Percentiles rank a stretch among this genome's conserved stretches.
Evolutionary conservation across 2,797 vertebrate genomes (phyloP).

Genomic region (Clarias laeviceps): DNA sequence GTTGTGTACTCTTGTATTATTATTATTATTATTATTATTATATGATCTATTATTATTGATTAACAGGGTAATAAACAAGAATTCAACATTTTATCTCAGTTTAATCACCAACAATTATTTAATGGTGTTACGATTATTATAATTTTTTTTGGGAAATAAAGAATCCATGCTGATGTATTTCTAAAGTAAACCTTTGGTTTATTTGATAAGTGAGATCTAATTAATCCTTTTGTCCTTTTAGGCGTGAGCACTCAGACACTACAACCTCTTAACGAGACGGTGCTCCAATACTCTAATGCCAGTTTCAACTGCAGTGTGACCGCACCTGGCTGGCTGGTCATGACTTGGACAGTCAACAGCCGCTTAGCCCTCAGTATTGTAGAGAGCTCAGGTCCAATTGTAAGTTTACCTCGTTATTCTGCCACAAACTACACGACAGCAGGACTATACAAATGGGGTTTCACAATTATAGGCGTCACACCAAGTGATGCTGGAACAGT

Average conservation of each 20-base stretch:
- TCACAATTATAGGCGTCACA: constrained; percentile 60
- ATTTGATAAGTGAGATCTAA: background rate
- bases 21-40: background rate
- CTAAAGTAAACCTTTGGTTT: background rate
- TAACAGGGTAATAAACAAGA: background rate
- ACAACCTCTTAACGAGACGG: constrained; percentile 54
- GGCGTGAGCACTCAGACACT: constrained; percentile 54
- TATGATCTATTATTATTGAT: no score
- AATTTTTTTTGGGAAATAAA: background rate
- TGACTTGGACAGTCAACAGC: constrained; percentile 56
- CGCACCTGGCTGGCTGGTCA: constrained; percentile 23
- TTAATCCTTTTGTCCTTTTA: constrained; percentile 35
- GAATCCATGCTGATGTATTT: background rate
- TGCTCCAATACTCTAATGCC: constrained; percentile 60
- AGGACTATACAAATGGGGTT: constrained; percentile 58
- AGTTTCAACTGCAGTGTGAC: constrained; percentile 64
- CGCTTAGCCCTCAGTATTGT: constrained; percentile 41
- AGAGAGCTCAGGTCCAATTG: accelerated
- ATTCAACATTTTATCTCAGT: background rate
- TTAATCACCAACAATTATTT: background rate
- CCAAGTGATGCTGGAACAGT: constrained; percentile 48
- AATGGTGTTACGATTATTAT: no score
- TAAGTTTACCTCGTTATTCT: background rate
- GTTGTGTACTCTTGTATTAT: background rate
- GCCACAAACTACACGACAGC: constrained; percentile 51